These are phyloP conservation scores for Drosophila subsilvestris DNA, from an alignment of 2,888 invertebrate species.

Conservation along the genomic window DNA sequence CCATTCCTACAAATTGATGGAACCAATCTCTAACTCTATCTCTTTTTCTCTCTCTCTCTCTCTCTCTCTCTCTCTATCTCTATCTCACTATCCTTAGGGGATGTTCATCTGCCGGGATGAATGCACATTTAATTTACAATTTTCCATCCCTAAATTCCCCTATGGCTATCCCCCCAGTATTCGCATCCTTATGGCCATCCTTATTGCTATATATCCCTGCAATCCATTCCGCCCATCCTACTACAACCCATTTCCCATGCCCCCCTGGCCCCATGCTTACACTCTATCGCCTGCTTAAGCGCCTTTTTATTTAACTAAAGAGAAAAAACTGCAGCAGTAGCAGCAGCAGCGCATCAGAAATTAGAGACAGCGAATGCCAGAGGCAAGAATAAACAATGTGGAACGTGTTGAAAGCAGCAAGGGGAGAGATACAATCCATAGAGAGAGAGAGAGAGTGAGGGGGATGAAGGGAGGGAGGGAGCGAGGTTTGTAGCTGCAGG, in stretches of 20 bases:
- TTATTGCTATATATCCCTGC: not conserved
- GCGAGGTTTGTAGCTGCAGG: not conserved
- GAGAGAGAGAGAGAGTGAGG: not conserved
- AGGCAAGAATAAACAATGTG: conserved; percentile 70
- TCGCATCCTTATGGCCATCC: conserved; percentile 1
- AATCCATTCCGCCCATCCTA: not conserved
- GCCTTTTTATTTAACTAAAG: conserved; percentile 70
- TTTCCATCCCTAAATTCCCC: not conserved
- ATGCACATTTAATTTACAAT: conserved; percentile 28
- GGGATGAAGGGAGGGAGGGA: too few species aligned
- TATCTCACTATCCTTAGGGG: too few species aligned
- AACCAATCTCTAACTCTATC: not conserved
- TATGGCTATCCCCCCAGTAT: conserved; percentile 1
- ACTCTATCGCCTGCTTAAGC: conserved; percentile 59
- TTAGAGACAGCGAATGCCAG: conserved; percentile 73
- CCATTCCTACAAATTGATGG: conserved; percentile 1
- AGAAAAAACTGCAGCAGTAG: conserved; percentile 47
- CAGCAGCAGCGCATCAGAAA: conserved; percentile 59
- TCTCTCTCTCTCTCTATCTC: not conserved
- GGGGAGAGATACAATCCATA: conserved; percentile 4
- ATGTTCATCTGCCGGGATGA: not conserved
- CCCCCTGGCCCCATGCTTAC: conserved; percentile 35
- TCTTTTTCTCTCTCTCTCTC: not conserved
- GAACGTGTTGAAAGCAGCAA: conserved; percentile 54
- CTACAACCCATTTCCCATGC: not conserved